These are phyloP conservation scores for Cephus rjabovi DNA, from an alignment of 2,888 invertebrate species.

Conservation along the genomic window DNA sequence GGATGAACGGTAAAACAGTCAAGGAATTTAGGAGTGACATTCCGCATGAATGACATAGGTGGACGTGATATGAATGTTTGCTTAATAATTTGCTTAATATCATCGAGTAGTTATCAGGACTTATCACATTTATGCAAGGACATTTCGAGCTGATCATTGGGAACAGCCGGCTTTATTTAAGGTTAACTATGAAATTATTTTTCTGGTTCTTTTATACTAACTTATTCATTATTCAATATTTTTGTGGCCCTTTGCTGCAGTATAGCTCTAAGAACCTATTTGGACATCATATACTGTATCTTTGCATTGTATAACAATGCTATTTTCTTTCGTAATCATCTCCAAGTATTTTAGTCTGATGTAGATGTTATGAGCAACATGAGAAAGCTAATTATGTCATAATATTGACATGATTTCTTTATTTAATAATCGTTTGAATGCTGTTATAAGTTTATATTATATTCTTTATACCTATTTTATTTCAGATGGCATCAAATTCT, in stretches of 20 bases:
- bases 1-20: slow-evolving; percentile 3
- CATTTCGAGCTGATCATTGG: neutral
- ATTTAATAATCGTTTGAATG: neutral
- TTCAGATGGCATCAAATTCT: slow-evolving; percentile 53
- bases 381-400: too few species aligned
- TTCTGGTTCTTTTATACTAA: neutral
- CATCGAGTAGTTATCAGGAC: neutral
- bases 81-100: slow-evolving; percentile 1
- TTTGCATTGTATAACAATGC: neutral
- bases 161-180: neutral
- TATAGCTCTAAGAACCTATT: neutral
- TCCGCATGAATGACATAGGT: slow-evolving; percentile 31
- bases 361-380: neutral
- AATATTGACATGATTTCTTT: too few species aligned
- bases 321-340: neutral
- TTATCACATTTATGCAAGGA: neutral
- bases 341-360: neutral
- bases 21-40: slow-evolving; percentile 40
- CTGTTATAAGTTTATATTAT: neutral
- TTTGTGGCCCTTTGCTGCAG: neutral
- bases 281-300: neutral
- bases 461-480: slow-evolving; percentile 16
- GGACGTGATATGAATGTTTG: slow-evolving; percentile 12
- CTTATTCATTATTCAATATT: neutral
- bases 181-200: neutral